phyloP scores from a whole-genome alignment of 2,888 invertebrate genomes.

The Lissocephala sabroskyi region DNA sequence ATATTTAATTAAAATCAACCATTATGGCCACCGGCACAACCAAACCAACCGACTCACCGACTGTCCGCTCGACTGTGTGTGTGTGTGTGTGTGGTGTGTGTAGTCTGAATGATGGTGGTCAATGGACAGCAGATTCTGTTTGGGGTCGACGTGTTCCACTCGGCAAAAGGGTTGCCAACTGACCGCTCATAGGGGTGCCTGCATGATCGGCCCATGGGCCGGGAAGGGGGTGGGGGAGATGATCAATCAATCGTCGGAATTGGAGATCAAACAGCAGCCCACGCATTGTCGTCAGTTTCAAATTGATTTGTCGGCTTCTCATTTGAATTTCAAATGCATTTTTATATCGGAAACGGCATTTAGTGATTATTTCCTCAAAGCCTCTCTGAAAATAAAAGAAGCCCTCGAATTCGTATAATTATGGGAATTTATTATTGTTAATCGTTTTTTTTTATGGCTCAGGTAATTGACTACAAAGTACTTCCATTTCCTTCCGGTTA shows the following conservation, averaged over 20 bases:
- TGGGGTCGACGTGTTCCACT: background rate
- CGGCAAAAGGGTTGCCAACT: background rate
- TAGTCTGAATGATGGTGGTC: too few species aligned
- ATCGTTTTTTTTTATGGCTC: too few species aligned
- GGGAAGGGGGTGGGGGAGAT: background rate
- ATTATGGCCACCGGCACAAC: constrained; percentile 57
- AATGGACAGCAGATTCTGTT: background rate
- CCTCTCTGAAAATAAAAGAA: too few species aligned
- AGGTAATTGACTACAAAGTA: too few species aligned
- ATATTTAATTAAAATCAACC: constrained; percentile 72
- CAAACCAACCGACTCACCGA: constrained; percentile 18
- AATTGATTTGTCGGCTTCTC: background rate
- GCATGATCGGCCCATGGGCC: background rate
- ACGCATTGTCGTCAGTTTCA: background rate
- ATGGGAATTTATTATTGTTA: too few species aligned
- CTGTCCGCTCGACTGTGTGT: background rate
- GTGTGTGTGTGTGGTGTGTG: background rate
- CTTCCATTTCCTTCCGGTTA: too few species aligned
- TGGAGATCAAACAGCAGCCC: background rate
- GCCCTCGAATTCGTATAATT: too few species aligned
- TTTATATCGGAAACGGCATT: constrained; percentile 38
- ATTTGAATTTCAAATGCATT: constrained; percentile 24
- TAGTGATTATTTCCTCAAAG: constrained; percentile 29
- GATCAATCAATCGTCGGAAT: background rate
- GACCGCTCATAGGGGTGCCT: background rate